Evolutionary conservation across 2,113 vertebrate genomes (phyloP), one percentile per base, ranked within the genome.

Genomic region (Catharus minimus): DNA sequence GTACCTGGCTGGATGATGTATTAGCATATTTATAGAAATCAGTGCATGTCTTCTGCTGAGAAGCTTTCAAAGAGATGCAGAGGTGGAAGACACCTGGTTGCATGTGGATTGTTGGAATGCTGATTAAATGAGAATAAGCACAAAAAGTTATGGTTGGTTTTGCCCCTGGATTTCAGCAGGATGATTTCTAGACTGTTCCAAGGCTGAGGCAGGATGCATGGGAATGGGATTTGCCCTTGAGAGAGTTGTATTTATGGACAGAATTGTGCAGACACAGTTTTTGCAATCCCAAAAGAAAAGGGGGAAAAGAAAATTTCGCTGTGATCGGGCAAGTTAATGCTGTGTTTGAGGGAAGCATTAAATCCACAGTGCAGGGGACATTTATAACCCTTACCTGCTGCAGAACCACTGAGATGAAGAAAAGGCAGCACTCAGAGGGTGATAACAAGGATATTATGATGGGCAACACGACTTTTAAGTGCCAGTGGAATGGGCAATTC

Each of bases 371-470:
- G 46, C 58, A 68, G 64, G 49, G 65, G 21, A 52, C 65, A n/a
- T 92, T 67, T 47, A 65, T 82, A 85, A 90, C 66, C n/a, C 62
- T 90, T 26, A 10, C 61, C 64, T 86, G 68, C 38, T 80, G 46
- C 77, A 90, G 53, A 90, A 41, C 44, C 72, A 65, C 32, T 49
- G 85, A 43, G 80, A 76, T 76, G 80, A 61, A 69, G 77, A 78
- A 76, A 82, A 90, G 77, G 41, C 84, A 78, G 83, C 78, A 47
- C 78, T 84, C 61, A 73, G 77, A 72, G 83, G 73, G 65, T 66
- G 88, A 84, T 90, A 86, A 88, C 88, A 92, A 90, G 90, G 86
- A 33, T 61, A 17, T 92, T 82, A 90, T 55, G 77, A 89, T 90
- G 80, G 82, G 81, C 68, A 86, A 55, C 73, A 58, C 0, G 24